Evolutionary conservation across 1,140 invertebrate species (phyloP), one percentile per base, ranked within the genome.

Genomic region (Mercenaria mercenaria): DNA sequence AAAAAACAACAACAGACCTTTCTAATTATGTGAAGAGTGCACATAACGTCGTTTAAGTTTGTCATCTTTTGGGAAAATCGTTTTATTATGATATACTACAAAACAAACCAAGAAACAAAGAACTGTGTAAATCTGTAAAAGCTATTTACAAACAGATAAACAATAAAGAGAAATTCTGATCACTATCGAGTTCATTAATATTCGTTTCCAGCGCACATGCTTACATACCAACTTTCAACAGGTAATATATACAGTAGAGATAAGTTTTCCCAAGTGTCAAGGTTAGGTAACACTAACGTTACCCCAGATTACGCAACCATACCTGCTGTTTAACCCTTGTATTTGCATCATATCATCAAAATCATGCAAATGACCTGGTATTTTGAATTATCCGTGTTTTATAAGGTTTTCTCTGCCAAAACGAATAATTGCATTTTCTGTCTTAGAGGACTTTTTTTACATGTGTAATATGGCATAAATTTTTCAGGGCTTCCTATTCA

Each of bases 211-310:
- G 15, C 15, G 18, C 67, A 39, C 67, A 72, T 39, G 34, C 34
- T 72, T 29, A 72, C 34, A 39, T 72, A 72, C 67, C 18, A 23
- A 72, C 67, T 72, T 37, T 39, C 67, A 72, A 32, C 67, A 39
- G 1, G 32, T 39, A 39, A 72, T 41, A 72, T 29, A 72, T 72
- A 72, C 34, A 39, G 23, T 10, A 26, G 37, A 72, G 37, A 72
- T 72, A 72, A 37, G 67, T 72, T 20, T 72, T 72, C 67, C 34
- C 67, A 10, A 18, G 67, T 32, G 67, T 39, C 37, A 39, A 15
- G 18, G 34, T 37, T 39, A 72, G 34, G 37, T 72, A 72, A 72
- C 18, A 20, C 29, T 32, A 37, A 10, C 29, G 34, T 37, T 67
- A 32, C 6, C n/a, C 29, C 61, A 67, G 3, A 39, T 72, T 72